Evolutionary conservation across 1,140 invertebrate genomes (phyloP).

Genomic region (Wiebesia pumilae): DNA sequence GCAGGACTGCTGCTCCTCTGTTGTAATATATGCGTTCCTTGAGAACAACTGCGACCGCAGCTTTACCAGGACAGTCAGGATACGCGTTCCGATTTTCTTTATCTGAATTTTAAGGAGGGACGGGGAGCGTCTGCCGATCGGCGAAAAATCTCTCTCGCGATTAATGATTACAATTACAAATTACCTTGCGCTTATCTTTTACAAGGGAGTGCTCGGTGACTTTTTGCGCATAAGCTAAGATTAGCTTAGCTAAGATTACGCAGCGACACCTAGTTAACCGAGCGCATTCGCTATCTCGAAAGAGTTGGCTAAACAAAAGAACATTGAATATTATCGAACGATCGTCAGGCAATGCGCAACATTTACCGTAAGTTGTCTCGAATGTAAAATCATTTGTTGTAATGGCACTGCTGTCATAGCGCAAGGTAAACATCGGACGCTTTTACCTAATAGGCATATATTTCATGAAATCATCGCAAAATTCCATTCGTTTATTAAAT

Average conservation of each 20-base stretch:
- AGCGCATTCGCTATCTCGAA: not conserved
- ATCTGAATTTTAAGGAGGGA: constrained; percentile 44
- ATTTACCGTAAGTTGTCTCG: not conserved
- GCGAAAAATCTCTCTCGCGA: constrained; percentile 32
- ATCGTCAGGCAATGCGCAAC: not conserved
- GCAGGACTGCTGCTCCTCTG: not conserved
- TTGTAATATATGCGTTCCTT: constrained; percentile 38
- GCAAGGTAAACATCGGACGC: not conserved
- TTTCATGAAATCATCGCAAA: not conserved
- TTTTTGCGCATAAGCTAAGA: too few species aligned
- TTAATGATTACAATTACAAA: too few species aligned
- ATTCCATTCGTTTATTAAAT: not conserved
- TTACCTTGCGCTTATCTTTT: constrained; percentile 36
- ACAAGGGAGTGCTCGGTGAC: not conserved
- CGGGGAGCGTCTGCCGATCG: not conserved
- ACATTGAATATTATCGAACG: not conserved
- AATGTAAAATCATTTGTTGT: not conserved
- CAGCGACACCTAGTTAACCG: too few species aligned
- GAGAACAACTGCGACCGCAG: not conserved
- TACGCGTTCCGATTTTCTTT: constrained; percentile 15
- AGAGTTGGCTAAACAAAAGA: not conserved
- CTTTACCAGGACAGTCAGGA: constrained; percentile 37
- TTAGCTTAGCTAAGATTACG: too few species aligned
- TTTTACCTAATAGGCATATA: not conserved
- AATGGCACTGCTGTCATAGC: not conserved